A percentile compares a stretch with the other conserved stretches of the same genome.
phyloP scores from a whole-genome alignment of 2,888 invertebrate genomes.

The Cantharis flavilabris region DNA sequence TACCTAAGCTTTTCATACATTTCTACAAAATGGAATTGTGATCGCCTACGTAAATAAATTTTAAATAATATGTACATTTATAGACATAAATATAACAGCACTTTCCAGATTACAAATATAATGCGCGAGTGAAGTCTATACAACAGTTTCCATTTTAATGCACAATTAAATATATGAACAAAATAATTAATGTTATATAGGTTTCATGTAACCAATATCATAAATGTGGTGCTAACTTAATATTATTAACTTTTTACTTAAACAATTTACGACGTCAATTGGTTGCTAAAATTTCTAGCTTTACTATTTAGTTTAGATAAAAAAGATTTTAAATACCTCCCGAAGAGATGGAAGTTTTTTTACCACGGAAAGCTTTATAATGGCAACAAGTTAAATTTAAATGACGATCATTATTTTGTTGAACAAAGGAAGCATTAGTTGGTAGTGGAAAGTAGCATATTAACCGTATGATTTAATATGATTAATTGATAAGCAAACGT shows the following conservation, averaged over 20 bases:
- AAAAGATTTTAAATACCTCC: neutral
- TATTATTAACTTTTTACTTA: too few species aligned
- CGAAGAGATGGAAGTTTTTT: neutral
- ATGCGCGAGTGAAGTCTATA: neutral
- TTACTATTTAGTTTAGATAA: neutral
- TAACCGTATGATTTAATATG: slow-evolving; percentile 22
- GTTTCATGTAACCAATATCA: neutral
- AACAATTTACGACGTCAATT: too few species aligned
- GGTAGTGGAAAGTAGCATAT: neutral
- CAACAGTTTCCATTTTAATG: neutral
- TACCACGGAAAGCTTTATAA: neutral
- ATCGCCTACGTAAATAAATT: neutral
- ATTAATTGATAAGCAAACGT: slow-evolving; percentile 36
- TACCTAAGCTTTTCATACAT: neutral
- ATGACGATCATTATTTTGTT: neutral
- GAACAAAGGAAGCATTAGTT: neutral
- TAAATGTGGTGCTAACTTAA: neutral
- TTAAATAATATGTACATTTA: neutral
- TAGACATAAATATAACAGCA: neutral
- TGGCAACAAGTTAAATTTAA: neutral
- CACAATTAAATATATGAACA: neutral
- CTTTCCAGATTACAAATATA: neutral
- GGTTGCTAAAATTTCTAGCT: too few species aligned
- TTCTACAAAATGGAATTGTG: slow-evolving; percentile 2
- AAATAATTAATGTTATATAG: neutral